Conservation (phyloP, 2,797 vertebrate species). For the Mallotus villosus region DNA sequence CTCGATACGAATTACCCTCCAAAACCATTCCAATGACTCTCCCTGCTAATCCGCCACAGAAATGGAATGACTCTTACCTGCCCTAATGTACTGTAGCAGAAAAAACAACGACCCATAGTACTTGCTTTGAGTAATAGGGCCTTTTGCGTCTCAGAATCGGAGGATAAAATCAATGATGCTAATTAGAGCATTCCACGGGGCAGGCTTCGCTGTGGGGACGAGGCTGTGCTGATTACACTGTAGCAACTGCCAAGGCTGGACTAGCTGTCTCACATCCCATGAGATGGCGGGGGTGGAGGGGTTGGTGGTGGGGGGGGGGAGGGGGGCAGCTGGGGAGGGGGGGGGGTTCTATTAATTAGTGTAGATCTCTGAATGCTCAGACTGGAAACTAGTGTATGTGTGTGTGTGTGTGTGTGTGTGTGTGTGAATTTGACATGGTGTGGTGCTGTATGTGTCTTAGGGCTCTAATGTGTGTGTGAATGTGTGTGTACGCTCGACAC, state of each 20-base stretch:
- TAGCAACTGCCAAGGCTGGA: conserved; percentile 68
- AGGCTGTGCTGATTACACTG: conserved; percentile 63
- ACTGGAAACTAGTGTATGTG: background rate
- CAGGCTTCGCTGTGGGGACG: conserved; percentile 58
- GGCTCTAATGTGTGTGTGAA: background rate
- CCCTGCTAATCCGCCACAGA: conserved; percentile 18
- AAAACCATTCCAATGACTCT: background rate
- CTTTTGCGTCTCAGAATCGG: conserved; percentile 65
- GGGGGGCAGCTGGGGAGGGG: conserved; percentile 13
- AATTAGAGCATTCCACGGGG: conserved; percentile 70
- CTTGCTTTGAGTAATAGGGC: conserved; percentile 30
- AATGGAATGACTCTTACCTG: conserved; percentile 17
- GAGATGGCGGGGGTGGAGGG: conserved; percentile 55
- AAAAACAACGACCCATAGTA: conserved; percentile 37
- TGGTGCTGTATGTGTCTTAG: background rate
- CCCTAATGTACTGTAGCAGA: conserved; percentile 13
- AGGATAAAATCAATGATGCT: conserved; percentile 71
- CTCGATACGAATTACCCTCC: background rate
- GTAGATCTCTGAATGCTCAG: conserved; percentile 16
- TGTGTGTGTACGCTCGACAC: background rate
- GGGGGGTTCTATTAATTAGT: conserved; percentile 71
- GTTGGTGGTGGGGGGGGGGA: conserved; percentile 45
- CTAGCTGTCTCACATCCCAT: conserved; percentile 62
- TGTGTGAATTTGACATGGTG: conserved; percentile 24
- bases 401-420: conserved; percentile 16